Conservation (phyloP, 1,140 invertebrate species). For the Drosophila melanica region DNA sequence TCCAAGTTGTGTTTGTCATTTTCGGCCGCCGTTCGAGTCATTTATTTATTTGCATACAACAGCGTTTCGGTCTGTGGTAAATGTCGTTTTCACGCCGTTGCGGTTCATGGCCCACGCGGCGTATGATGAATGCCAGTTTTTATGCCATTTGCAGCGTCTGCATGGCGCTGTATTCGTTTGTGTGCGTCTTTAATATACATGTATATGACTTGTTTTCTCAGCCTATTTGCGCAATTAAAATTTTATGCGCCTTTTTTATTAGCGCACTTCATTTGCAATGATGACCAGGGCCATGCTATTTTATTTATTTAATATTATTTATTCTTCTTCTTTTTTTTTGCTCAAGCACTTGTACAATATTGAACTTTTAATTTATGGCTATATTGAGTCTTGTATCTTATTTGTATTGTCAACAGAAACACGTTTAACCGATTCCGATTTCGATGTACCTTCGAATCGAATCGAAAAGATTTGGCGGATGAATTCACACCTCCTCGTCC, state of each 20-base stretch:
- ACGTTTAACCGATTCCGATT: slow-evolving; percentile 1
- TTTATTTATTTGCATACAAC: slow-evolving; percentile 60
- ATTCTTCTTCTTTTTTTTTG: no score
- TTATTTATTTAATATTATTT: no score
- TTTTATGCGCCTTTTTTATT: slow-evolving; percentile 40
- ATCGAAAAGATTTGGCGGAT: slow-evolving; percentile 7
- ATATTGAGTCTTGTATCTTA: not conserved
- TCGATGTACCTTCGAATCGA: not conserved
- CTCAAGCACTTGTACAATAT: slow-evolving; percentile 22
- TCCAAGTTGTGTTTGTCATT: not conserved
- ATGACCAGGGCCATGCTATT: slow-evolving; percentile 31
- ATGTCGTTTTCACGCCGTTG: slow-evolving; percentile 46
- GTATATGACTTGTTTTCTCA: slow-evolving; percentile 53
- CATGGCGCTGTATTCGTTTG: not conserved
- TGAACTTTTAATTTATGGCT: slow-evolving; percentile 25
- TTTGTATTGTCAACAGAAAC: slow-evolving; percentile 17
- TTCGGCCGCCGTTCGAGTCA: not conserved
- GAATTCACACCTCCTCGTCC: slow-evolving; percentile 21
- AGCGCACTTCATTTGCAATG: slow-evolving; percentile 40
- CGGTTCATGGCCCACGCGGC: slow-evolving; percentile 54
- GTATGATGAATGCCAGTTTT: slow-evolving; percentile 66
- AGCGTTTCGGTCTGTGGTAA: slow-evolving; percentile 33
- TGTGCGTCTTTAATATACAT: slow-evolving; percentile 45
- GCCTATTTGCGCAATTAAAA: slow-evolving; percentile 60
- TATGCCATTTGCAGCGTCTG: slow-evolving; percentile 31